A percentile compares a stretch with the other conserved stretches of the same genome.
These are phyloP conservation scores for Matsumyia berberina DNA, from an alignment of 2,888 invertebrate genomes.

Conservation along the genomic window DNA sequence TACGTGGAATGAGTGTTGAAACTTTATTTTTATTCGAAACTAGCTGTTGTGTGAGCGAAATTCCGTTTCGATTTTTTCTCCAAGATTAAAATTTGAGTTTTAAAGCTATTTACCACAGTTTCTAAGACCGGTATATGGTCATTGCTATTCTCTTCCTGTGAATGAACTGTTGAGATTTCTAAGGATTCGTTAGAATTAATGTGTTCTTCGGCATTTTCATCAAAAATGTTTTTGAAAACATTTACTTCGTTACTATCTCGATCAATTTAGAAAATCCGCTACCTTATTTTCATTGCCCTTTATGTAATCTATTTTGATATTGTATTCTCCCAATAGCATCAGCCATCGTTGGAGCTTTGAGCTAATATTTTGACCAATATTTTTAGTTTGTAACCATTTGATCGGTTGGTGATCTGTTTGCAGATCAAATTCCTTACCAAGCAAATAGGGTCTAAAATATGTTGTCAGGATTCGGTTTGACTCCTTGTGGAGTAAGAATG, in stretches of 20 bases:
- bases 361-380: slow-evolving; percentile 56
- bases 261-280: slow-evolving; percentile 71
- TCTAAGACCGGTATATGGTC: slow-evolving; percentile 69
- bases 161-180: slow-evolving; percentile 31
- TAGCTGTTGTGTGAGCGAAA: too few relatives aligned
- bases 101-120: slow-evolving; percentile 62
- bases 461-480: too few relatives aligned
- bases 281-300: slow-evolving; percentile 67
- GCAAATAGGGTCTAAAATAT: slow-evolving; percentile 21
- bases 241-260: slow-evolving; percentile 58
- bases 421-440: too few relatives aligned
- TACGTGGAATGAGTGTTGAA: slow-evolving; percentile 3
- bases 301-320: slow-evolving; percentile 63
- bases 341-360: slow-evolving; percentile 54
- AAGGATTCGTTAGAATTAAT: not conserved
- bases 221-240: not conserved
- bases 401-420: too few relatives aligned
- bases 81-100: too few relatives aligned
- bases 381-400: too few relatives aligned
- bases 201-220: too few relatives aligned
- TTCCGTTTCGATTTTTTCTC: too few relatives aligned
- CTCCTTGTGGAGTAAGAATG: too few relatives aligned
- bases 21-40: not conserved
- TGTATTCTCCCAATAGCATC: slow-evolving; percentile 61
- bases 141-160: slow-evolving; percentile 69